phyloP scores from a whole-genome alignment of 2,888 invertebrate genomes.

The Parochlus steinenii region DNA sequence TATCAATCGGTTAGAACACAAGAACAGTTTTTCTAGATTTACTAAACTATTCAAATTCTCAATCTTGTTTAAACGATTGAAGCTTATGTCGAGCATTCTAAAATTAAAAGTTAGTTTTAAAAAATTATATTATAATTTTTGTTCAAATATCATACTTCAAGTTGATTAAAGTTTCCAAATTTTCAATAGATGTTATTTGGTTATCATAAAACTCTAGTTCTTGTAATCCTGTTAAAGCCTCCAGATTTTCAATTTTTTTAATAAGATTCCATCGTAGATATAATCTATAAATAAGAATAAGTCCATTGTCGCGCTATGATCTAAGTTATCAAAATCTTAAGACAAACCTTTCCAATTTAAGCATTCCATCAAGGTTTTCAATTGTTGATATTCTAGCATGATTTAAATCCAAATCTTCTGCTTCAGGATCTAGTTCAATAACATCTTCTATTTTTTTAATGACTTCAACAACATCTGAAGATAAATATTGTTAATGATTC shows the following conservation, averaged over 20 bases:
- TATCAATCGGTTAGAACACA: conserved; percentile 78
- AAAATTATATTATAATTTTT: conserved; percentile 6
- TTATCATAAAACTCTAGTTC: conserved; percentile 96
- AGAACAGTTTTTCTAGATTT: conserved; percentile 66
- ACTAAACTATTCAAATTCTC: conserved; percentile 58
- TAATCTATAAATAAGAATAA: conserved; percentile 31
- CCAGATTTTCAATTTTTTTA: conserved; percentile 80
- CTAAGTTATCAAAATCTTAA: not conserved
- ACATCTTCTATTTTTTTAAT: no score
- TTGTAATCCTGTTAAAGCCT: conserved; percentile 53
- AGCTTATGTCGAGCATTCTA: conserved; percentile 84
- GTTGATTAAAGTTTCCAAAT: conserved; percentile 71
- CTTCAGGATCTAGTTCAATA: conserved; percentile 7
- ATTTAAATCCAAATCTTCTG: conserved; percentile 55
- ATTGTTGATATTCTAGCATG: conserved; percentile 74
- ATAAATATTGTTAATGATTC: no score
- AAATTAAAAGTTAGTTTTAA: conserved; percentile 21
- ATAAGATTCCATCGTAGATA: conserved; percentile 91
- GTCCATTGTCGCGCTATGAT: not conserved
- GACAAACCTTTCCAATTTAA: conserved; percentile 45
- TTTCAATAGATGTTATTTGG: conserved; percentile 83
- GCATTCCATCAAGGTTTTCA: conserved; percentile 64
- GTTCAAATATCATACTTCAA: conserved; percentile 51
- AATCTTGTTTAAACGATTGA: conserved; percentile 81
- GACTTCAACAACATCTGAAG: no score